Base-by-base conservation (phyloP, 2,113 vertebrate species). In the Gasterosteus aculeatus region DNA sequence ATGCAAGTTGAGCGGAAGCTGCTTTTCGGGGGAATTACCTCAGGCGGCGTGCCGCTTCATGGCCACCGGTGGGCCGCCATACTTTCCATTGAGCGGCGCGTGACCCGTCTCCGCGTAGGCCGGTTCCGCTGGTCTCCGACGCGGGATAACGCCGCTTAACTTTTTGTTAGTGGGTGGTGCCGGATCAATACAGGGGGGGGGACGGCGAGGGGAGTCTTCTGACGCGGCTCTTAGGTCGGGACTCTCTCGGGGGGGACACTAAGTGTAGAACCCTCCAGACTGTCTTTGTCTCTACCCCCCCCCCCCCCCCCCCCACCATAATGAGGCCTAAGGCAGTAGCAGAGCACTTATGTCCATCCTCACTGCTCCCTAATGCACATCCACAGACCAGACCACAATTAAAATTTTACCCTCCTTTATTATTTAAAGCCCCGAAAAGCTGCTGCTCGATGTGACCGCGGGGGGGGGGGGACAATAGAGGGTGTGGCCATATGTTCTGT, bases 361-460 rank as follows among this genome's bases (percentile, higher is more conserved):
- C 76, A 38, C 70, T 29, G 57, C 62, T 87, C 85, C 42, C 89
- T 92, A 92, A 94, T 93, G 93, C 88, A 89, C 86, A 54, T 85
- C 75, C 80, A 78, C 90, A 89, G 90, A 90, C 91, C 89, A 72
- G 87, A 80, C 79, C 88, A 90, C 91, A 92, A 93, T 94, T 94
- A 93, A 94, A 92, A 91, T 93, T 92, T 90, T 77, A 93, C 74
- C 85, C 85, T 90, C 26, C 35, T 95, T 69, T 69, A 95, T 94
- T 93, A 94, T 95, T 94, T 85, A 94, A 79, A 77, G 75, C 46
- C 38, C 78, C 72, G 67, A 77, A 77, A 89, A 86, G 77, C 77
- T 71, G 64, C 86, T 65, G 62, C 77, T 72, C 64, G 83, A 85
- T 85, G 86, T 69, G 88, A 77, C 62, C 46, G 14, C 41, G 72